Evolutionary conservation across 2,888 invertebrate genomes (phyloP).

Genomic region (Aleiodes testaceus): DNA sequence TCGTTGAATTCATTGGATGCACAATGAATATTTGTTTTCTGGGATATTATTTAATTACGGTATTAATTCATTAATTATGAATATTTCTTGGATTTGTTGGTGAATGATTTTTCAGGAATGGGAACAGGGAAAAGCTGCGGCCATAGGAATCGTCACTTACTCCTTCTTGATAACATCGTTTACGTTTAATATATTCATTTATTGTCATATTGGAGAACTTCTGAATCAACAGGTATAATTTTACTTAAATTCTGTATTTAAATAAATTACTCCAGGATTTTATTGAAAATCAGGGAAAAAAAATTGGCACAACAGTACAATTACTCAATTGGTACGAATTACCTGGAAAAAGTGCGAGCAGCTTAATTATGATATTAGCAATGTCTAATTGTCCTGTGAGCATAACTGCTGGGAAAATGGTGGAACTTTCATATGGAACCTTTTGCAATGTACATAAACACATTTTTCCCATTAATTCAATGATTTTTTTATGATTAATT

Average conservation of each 20-base stretch:
- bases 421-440: slow-evolving; percentile 58
- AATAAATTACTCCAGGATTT: too few species aligned
- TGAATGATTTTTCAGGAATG: not conserved
- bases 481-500: not conserved
- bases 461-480: too few species aligned
- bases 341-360: slow-evolving; percentile 52
- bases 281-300: slow-evolving; percentile 52
- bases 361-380: slow-evolving; percentile 57
- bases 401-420: slow-evolving; percentile 63
- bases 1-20: slow-evolving; percentile 65
- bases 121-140: slow-evolving; percentile 31
- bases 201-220: slow-evolving; percentile 65
- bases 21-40: slow-evolving; percentile 67
- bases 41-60: slow-evolving; percentile 65
- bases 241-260: too few species aligned
- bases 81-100: not conserved
- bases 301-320: slow-evolving; percentile 57
- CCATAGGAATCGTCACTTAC: slow-evolving; percentile 59
- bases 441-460: slow-evolving; percentile 59
- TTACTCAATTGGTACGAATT: slow-evolving; percentile 63
- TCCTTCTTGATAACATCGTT: slow-evolving; percentile 60
- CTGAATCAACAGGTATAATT: slow-evolving; percentile 59
- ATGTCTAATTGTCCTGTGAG: slow-evolving; percentile 57
- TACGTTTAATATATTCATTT: slow-evolving; percentile 64
- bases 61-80: slow-evolving; percentile 36